Percentiles rank a stretch among this genome's conserved stretches.
These are phyloP conservation scores for Monodelphis domestica DNA, from an alignment of 2,797 vertebrate genomes.

Conservation along the genomic window DNA sequence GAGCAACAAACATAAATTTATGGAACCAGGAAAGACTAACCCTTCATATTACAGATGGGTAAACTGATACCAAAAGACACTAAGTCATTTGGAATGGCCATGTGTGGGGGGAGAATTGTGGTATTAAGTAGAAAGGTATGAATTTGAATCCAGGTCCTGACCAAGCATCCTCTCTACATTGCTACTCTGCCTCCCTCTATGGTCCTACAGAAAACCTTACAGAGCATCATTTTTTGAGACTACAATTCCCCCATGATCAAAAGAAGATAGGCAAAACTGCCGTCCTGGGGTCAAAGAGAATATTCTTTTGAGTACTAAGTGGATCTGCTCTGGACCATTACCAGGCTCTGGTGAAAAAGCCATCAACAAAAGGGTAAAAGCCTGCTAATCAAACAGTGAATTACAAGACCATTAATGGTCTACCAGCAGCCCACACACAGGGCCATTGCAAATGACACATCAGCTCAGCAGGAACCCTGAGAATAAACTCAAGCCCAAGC, in stretches of 20 bases:
- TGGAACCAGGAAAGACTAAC: background rate
- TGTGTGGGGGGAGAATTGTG: too few species aligned
- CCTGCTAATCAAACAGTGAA: background rate
- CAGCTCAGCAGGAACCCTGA: background rate
- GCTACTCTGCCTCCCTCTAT: background rate
- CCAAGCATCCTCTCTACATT: background rate
- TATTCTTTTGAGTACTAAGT: background rate
- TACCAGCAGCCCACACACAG: background rate
- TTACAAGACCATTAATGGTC: background rate
- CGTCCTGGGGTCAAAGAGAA: background rate
- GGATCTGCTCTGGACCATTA: background rate
- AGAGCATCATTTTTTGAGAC: background rate
- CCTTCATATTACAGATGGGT: background rate
- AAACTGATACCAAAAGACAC: background rate
- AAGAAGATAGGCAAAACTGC: background rate
- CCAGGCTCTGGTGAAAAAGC: background rate
- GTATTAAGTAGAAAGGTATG: background rate
- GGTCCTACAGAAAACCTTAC: background rate
- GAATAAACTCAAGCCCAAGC: background rate
- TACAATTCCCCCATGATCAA: background rate
- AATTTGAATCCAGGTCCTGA: background rate
- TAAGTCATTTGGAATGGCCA: background rate
- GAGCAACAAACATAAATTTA: too few species aligned
- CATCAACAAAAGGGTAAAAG: background rate
- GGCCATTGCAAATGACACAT: background rate